These are phyloP conservation scores for Columba guinea DNA, from an alignment of 2,797 vertebrate genomes.

Conservation along the genomic window DNA sequence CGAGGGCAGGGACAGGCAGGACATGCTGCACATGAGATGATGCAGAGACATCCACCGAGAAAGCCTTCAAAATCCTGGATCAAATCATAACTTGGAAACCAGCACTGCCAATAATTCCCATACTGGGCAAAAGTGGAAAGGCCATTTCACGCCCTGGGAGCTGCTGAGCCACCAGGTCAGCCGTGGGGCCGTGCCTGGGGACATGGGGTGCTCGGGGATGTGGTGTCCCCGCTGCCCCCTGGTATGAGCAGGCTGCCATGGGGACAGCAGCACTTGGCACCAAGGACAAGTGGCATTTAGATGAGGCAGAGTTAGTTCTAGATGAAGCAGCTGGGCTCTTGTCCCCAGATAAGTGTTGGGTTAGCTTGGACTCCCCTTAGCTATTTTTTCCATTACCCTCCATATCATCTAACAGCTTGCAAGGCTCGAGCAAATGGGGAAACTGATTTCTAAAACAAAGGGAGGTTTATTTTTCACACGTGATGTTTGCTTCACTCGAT, in stretches of 20 bases:
- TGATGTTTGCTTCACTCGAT: fast-evolving
- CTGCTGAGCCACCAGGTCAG: background rate
- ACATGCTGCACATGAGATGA: fast-evolving
- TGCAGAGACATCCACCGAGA: background rate
- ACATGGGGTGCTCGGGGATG: background rate
- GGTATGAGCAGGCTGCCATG: fast-evolving
- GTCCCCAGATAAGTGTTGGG: fast-evolving
- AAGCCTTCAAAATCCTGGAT: background rate
- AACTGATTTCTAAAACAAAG: background rate
- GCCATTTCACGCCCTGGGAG: fast-evolving
- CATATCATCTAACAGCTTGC: background rate
- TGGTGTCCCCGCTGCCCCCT: background rate
- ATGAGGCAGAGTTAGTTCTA: background rate
- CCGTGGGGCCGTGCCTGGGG: fast-evolving
- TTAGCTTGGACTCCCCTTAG: background rate
- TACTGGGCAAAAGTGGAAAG: background rate
- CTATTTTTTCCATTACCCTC: no score
- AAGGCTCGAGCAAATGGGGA: background rate
- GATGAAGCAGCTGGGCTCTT: background rate
- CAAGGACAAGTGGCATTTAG: fast-evolving
- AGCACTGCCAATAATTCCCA: fast-evolving
- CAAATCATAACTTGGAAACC: background rate
- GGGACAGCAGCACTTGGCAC: background rate
- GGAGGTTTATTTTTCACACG: background rate
- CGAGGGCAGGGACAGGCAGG: background rate